Evolutionary conservation across 2,888 invertebrate species (phyloP), one percentile per base, ranked within the genome.

Genomic region (Hypomecis atomaria): DNA sequence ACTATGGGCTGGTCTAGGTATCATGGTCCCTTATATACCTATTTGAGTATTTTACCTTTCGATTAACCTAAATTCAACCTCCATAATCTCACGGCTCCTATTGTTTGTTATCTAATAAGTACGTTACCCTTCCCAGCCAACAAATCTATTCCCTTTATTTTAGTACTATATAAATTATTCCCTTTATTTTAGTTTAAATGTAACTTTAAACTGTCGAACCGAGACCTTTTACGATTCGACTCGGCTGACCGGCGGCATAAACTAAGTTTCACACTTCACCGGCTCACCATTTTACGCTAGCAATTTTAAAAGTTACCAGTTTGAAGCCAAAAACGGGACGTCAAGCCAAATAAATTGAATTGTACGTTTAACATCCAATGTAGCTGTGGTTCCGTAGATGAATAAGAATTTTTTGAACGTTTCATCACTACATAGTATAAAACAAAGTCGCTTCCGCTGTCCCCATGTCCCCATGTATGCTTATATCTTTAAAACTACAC

Each of bases 251-350:
- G 49, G 63, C 55, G 61, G 56, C 63, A 59, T 66, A 58, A 68
- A 68, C 56, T 63, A 66, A 63, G 56, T 67, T 66, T 65, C 52
- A 62, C 67, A 67, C 64, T 67, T 67, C 69, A 67, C 54, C 62
- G 50, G 49, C 60, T 65, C 50, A 50, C 54, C 58, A 64, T 67
- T 71, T 69, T 64, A 67, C 65, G 57, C 59, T 62, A 52, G 49
- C 60, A 66, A 67, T 63, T 67, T 63, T 59, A 48, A 58, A 69
- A 70, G 66, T 65, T 63, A 66, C 70, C 53, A 64, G 49, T 44
- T 49, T 56, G 40, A n/a, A 50, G 45, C 42, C 50, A 59, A 60
- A 60, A 40, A 50, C 43, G 59, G 47, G 34, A 48, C 11, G 36
- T 11, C 10, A 11, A 57, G 49, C 38, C 52, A 48, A 57, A 62